Evolutionary conservation across 2,113 vertebrate species (phyloP).

Genomic region (Macaca mulatta): DNA sequence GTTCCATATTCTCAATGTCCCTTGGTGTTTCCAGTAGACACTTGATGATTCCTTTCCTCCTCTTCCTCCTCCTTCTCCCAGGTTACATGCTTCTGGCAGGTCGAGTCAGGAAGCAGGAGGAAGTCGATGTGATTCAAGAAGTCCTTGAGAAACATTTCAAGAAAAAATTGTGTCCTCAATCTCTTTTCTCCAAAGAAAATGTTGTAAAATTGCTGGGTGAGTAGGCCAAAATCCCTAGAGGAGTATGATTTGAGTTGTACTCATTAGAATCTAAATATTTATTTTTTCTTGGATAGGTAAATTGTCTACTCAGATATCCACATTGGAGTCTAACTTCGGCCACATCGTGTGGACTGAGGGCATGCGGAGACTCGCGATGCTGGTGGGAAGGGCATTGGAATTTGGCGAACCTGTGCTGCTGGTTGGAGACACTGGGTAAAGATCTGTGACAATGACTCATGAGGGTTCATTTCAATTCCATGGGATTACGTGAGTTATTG

Average conservation of each 20-base stretch:
- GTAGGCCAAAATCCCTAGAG: constrained; percentile 73
- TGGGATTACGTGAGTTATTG: not conserved
- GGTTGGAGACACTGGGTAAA: constrained; percentile 97
- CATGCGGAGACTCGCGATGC: constrained; percentile 91
- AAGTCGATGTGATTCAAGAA: constrained; percentile 89
- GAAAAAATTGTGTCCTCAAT: constrained; percentile 88
- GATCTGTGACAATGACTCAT: not conserved
- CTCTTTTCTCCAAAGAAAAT: constrained; percentile 91
- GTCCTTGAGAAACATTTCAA: constrained; percentile 97
- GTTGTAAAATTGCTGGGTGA: constrained; percentile 92
- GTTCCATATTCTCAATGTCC: not conserved
- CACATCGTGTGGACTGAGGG: constrained; percentile 94
- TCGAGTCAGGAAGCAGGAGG: constrained; percentile 95
- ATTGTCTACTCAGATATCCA: constrained; percentile 81
- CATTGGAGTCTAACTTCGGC: constrained; percentile 89
- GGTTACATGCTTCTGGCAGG: constrained; percentile 98
- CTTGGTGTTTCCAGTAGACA: not conserved
- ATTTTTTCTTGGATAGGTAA: constrained; percentile 77
- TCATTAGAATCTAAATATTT: constrained; percentile 27
- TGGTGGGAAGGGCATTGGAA: constrained; percentile 93
- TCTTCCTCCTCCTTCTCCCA: constrained; percentile 69
- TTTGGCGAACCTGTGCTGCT: constrained; percentile 96
- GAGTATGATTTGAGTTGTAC: not conserved
- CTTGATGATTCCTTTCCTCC: not conserved
- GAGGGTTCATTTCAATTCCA: not conserved